These are phyloP conservation scores for Megalurothrips usitatus DNA, from an alignment of 2,888 invertebrate genomes.

Conservation along the genomic window DNA sequence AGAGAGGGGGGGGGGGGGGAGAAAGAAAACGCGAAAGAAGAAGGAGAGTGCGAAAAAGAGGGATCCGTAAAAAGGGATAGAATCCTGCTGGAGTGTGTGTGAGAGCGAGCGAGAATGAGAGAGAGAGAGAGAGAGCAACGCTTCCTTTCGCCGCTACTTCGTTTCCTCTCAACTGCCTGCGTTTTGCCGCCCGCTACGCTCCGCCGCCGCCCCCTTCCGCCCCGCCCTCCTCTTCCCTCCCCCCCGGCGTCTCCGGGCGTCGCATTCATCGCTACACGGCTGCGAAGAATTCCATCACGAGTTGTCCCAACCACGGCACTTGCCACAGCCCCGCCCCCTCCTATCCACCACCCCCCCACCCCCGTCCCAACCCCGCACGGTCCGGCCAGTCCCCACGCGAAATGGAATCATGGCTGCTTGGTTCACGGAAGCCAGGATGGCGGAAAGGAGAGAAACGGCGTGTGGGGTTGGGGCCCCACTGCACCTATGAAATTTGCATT, in stretches of 20 bases:
- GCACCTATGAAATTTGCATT: too few species aligned
- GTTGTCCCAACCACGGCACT: too few species aligned
- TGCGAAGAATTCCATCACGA: not conserved
- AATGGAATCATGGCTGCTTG: too few species aligned
- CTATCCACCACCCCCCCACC: too few species aligned
- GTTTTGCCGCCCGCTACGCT: conserved; percentile 11
- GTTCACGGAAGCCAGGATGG: too few species aligned
- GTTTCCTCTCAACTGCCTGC: conserved; percentile 11
- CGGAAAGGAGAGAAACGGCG: too few species aligned
- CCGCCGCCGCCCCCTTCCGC: not conserved
- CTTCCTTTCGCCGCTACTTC: not conserved
- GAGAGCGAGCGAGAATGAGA: not conserved
- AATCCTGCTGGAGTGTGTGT: not conserved
- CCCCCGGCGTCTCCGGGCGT: not conserved
- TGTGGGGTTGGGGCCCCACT: too few species aligned
- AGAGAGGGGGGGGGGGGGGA: not conserved
- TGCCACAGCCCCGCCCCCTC: too few species aligned
- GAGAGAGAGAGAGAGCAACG: not conserved
- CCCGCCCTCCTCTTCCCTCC: not conserved
- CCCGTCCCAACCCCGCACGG: too few species aligned
- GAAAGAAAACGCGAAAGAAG: not conserved
- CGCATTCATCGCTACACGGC: conserved; percentile 1
- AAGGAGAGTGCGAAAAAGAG: not conserved
- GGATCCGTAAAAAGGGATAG: not conserved
- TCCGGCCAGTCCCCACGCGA: too few species aligned